Evolutionary conservation across 2,113 vertebrate species (phyloP).

Genomic region (Alethe diademata): DNA sequence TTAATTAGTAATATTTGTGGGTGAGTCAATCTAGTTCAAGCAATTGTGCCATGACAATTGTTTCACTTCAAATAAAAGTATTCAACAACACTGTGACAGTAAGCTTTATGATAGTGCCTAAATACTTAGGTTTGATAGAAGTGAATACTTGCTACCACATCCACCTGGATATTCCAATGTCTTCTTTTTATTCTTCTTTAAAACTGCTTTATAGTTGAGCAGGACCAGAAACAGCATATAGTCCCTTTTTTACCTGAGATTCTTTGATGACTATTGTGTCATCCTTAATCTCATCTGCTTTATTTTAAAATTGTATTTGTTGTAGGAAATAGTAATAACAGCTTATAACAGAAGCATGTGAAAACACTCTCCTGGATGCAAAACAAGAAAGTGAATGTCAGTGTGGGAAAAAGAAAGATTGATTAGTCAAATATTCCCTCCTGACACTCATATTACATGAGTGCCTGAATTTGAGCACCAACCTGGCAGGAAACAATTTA

Average conservation of each 20-base stretch:
- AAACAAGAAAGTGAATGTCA: not conserved
- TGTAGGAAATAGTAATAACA: not conserved
- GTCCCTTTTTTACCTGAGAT: not conserved
- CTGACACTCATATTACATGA: not conserved
- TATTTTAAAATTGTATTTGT: not conserved
- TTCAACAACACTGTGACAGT: not conserved
- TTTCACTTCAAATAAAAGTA: not conserved
- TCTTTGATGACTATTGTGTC: not conserved
- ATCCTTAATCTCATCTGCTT: not conserved
- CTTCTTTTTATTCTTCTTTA: not conserved
- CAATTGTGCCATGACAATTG: not conserved
- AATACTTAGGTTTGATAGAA: not conserved
- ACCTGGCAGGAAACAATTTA: not conserved
- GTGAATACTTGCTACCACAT: not conserved
- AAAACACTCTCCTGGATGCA: not conserved
- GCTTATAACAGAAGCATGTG: not conserved
- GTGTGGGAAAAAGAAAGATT: not conserved
- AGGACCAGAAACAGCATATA: not conserved
- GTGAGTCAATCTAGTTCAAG: not conserved
- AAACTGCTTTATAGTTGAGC: not conserved
- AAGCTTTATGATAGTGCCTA: not conserved
- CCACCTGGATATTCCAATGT: not conserved
- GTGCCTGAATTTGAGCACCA: not conserved
- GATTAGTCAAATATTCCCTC: not conserved
- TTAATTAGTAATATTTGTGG: not conserved